Conservation (phyloP, 2,113 vertebrate genomes). For the Athene cunicularia region DNA sequence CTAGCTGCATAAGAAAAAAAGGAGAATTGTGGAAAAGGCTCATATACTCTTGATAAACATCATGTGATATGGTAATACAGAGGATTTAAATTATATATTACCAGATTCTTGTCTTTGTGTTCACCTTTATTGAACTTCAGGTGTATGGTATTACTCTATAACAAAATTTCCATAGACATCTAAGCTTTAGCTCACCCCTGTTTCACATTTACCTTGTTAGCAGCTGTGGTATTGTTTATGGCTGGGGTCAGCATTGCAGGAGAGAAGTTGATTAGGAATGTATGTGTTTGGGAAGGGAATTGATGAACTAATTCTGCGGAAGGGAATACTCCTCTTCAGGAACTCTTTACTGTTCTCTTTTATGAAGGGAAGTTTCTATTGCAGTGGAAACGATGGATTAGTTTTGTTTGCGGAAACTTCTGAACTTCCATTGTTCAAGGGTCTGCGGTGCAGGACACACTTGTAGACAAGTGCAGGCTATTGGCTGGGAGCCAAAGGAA, state of each 20-base stretch:
- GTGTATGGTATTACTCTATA: background rate
- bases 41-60: background rate
- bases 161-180: background rate
- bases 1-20: background rate
- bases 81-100: background rate
- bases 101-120: background rate
- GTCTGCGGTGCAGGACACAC: background rate
- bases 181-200: background rate
- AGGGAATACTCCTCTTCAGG: background rate
- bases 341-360: background rate
- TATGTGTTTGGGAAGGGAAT: background rate
- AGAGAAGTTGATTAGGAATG: background rate
- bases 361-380: background rate
- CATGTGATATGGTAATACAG: background rate
- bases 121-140: background rate
- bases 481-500: background rate
- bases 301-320: background rate
- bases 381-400: constrained; percentile 14
- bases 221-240: background rate
- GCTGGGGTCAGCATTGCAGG: background rate
- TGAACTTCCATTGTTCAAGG: constrained; percentile 28
- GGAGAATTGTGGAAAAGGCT: background rate
- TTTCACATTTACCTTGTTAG: background rate
- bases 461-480: background rate
- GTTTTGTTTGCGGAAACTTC: background rate